Evolutionary conservation across 35 echinoderm and acorn worm genomes (phyloP), one percentile per base, ranked within the genome.

Genomic region (Apostichopus parvimensis): DNA sequence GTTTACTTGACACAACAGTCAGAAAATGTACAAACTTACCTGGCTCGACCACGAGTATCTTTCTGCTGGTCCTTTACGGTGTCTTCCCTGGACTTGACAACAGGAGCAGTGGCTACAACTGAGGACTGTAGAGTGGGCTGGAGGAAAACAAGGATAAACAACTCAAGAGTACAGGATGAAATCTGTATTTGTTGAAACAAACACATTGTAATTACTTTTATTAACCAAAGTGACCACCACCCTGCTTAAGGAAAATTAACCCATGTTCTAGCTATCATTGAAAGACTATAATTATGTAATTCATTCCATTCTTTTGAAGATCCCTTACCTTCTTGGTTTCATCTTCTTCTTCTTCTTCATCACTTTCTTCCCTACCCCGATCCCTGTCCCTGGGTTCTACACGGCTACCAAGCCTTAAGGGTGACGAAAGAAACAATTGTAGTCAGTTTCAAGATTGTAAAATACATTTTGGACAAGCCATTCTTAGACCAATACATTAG

Each of bases 121-220:
- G 93, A 97, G 91, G 95, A 97, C 80, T 97, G 95, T 55, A 97
- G 73, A 68, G 91, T 65, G 86, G 93, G 95, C 95, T 97, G 95
- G 1, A 79, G 56, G 14, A n/a, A 75, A 75, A 75, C 71, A 75
- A n/a, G 71, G 20, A 22, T 14, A 11, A 68, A 9, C 1, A 68
- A 68, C 64, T 14, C 11, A 68, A 18, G 64, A 14, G 64, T 14
- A 68, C 11, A 9, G 64, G 0, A 45, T 45, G 28, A 34, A 34
- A 34, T 34, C 28, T 34, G 26, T 1, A 34, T 34, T 34, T 3
- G 34, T 4, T 45, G 2, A 45, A 45, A 45, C 34, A 45, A 45
- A 45, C 34, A 45, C 34, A 45, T 45, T 45, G 34, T 3, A 45
- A 45, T 45, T 4, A 45, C 34, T 45, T 0, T 45, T 4, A 45